These are phyloP conservation scores for Mastigias papua DNA, from an alignment of 30 jellyfish, hydroid and myxozoan species.

Conservation along the genomic window DNA sequence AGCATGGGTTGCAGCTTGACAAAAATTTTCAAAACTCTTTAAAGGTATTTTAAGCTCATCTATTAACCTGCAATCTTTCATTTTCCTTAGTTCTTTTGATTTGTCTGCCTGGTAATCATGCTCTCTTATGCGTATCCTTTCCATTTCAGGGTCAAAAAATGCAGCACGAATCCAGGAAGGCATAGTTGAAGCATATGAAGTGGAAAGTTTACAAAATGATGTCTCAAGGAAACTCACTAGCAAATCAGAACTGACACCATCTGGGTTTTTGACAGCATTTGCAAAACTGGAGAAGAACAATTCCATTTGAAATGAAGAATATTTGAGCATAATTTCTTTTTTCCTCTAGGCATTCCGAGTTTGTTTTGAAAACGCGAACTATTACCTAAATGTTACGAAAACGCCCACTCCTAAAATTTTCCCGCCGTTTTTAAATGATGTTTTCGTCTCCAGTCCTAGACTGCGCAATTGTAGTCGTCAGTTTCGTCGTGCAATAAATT, in stretches of 20 bases:
- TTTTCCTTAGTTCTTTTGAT: constrained; percentile 14
- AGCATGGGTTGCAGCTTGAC: constrained; percentile 34
- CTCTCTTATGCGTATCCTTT: constrained; percentile 16
- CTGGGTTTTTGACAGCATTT: neutral
- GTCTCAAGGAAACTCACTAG: neutral
- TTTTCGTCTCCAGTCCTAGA: neutral
- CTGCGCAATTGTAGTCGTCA: neutral
- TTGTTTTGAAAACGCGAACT: constrained; percentile 7
- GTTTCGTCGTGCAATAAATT: neutral
- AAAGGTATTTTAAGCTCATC: constrained; percentile 19
- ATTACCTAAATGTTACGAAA: neutral
- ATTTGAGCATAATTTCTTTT: constrained; percentile 22
- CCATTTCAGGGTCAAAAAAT: constrained; percentile 43
- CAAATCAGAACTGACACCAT: neutral
- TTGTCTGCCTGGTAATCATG: constrained; percentile 1
- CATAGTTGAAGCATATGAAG: constrained; percentile 12
- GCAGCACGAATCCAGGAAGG: constrained; percentile 31
- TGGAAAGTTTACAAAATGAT: neutral
- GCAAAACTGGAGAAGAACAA: constrained; percentile 24
- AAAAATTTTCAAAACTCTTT: constrained; percentile 17
- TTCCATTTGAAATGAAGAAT: neutral
- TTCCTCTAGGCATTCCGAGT: constrained; percentile 22
- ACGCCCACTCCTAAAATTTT: constrained; percentile 8
- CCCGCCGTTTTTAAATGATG: constrained; percentile 4
- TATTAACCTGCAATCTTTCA: constrained; percentile 31